A percentile compares a stretch with the other conserved stretches of the same genome.
phyloP scores from a whole-genome alignment of 2,888 invertebrate species.

The Aricia artaxerxes region DNA sequence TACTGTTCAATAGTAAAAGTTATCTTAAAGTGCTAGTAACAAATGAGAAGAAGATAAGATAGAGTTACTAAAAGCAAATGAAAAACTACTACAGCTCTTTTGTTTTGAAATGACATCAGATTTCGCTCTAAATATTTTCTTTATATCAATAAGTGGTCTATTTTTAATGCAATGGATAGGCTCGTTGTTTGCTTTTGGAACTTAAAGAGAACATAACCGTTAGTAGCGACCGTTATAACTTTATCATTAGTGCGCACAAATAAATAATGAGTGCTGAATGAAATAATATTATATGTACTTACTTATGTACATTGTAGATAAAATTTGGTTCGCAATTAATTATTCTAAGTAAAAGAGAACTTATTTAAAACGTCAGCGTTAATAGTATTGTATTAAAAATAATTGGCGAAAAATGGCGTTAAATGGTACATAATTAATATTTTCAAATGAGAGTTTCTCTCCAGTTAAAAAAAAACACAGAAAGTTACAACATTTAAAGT shows the following conservation, averaged over 20 bases:
- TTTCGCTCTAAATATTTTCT: neutral
- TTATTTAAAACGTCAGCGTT: neutral
- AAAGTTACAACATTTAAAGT: neutral
- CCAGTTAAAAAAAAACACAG: too few species aligned
- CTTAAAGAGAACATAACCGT: conserved; percentile 22
- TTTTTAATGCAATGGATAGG: conserved; percentile 2
- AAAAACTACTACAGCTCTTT: neutral
- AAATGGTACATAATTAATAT: neutral
- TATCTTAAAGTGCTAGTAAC: neutral
- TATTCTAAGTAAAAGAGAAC: conserved; percentile 3
- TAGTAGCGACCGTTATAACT: conserved; percentile 47
- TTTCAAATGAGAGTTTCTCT: neutral
- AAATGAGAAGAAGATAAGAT: conserved; percentile 1
- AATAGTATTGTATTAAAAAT: neutral
- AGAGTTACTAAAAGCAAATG: neutral
- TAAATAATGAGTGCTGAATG: conserved; percentile 19
- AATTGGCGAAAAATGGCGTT: neutral
- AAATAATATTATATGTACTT: neutral
- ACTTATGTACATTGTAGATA: conserved; percentile 39
- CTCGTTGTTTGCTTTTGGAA: neutral
- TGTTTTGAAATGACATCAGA: neutral
- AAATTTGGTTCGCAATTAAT: conserved; percentile 42
- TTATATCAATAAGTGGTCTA: neutral
- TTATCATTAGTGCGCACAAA: conserved; percentile 39
- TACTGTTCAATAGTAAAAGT: neutral